Conservation (phyloP, 2,888 invertebrate genomes). For the Drosophila kokeensis region DNA sequence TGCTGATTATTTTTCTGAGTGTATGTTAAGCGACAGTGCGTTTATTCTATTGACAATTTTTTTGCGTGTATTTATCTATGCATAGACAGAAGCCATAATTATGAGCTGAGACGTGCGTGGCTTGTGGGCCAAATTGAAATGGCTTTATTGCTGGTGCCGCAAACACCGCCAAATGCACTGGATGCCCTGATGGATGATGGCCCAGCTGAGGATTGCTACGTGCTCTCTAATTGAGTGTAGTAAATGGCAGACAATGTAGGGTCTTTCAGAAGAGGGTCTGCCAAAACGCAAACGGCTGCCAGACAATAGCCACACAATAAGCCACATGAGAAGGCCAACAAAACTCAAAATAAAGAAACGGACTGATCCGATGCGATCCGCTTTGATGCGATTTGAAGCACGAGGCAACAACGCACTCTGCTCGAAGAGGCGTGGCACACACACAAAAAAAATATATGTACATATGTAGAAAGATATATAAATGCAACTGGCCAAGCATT, state of each 20-base stretch:
- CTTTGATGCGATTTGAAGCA: conserved; percentile 19
- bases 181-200: conserved; percentile 25
- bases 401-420: conserved; percentile 43
- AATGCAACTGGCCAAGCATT: conserved; percentile 43
- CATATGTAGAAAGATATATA: neutral
- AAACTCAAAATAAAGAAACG: neutral
- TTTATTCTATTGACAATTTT: neutral
- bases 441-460: neutral
- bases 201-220: conserved; percentile 34
- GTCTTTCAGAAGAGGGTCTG: neutral
- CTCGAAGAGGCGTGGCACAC: conserved; percentile 45
- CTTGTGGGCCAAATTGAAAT: conserved; percentile 42
- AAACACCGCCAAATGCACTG: conserved; percentile 22
- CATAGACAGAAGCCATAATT: conserved; percentile 9
- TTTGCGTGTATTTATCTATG: neutral
- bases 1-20: neutral
- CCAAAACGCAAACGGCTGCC: conserved; percentile 10
- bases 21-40: neutral
- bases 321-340: conserved; percentile 23
- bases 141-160: conserved; percentile 31
- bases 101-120: conserved; percentile 34
- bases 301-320: conserved; percentile 29
- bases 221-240: conserved; percentile 56
- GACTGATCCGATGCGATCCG: conserved; percentile 35
- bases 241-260: conserved; percentile 35